Percentiles rank a stretch among this genome's conserved stretches.
Evolutionary conservation across 2,797 vertebrate genomes (phyloP).

Genomic region (Pipistrellus pygmaeus): DNA sequence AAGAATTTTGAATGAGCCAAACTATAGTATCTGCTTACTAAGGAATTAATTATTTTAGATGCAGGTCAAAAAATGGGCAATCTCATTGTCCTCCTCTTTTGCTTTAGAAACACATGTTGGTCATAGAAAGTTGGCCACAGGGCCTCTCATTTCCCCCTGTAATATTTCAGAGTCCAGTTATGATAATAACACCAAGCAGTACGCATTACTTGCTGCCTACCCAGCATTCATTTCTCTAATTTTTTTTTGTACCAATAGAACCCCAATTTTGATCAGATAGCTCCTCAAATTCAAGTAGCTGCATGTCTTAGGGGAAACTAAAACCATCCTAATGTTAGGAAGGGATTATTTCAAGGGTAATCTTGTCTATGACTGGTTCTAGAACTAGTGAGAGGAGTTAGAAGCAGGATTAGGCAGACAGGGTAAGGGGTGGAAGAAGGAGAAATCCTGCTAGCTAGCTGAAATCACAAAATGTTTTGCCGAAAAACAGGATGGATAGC

Average conservation of each 20-base stretch:
- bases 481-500: no score
- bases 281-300: neutral
- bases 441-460: no score
- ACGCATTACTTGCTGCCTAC: neutral
- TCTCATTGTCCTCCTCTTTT: constrained; percentile 25
- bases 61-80: neutral
- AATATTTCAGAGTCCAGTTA: neutral
- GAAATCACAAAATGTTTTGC: no score
- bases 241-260: neutral
- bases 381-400: neutral
- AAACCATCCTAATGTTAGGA: neutral
- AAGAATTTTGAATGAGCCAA: neutral
- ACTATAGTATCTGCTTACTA: neutral
- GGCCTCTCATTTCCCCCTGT: neutral
- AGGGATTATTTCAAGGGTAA: constrained; percentile 3
- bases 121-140: neutral
- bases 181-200: neutral
- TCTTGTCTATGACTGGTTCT: neutral
- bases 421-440: no score
- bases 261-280: neutral
- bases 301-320: neutral
- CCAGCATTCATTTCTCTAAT: neutral
- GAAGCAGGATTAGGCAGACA: no score
- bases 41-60: neutral
- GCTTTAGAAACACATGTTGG: constrained; percentile 12